Evolutionary conservation across 2,888 invertebrate species (phyloP).

Genomic region (Heterodera filipjevi): DNA sequence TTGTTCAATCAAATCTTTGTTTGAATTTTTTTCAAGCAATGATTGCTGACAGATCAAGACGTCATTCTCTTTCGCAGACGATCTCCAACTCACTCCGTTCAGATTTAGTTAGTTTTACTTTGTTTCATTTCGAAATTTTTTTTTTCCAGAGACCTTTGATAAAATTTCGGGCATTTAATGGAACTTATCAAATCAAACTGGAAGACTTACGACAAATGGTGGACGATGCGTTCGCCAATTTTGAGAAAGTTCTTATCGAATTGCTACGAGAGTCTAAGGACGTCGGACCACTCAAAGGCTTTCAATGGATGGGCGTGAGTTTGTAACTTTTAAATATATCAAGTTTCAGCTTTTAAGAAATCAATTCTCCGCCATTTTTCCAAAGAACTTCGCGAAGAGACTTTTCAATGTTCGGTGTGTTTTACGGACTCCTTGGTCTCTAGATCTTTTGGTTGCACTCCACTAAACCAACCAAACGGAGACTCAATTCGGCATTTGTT

Average conservation of each 20-base stretch:
- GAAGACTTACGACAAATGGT: not conserved
- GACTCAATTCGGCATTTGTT: slow-evolving; percentile 14
- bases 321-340: not conserved
- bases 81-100: not conserved
- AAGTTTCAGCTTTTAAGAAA: not conserved
- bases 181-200: not conserved
- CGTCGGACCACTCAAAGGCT: not conserved
- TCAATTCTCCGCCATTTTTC: not conserved
- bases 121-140: not conserved
- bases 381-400: not conserved
- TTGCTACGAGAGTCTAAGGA: not conserved
- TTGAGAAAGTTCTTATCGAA: not conserved
- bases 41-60: not conserved
- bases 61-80: not conserved
- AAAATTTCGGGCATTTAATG: not conserved
- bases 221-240: not conserved
- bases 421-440: not conserved
- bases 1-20: not conserved
- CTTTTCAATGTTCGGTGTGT: not conserved
- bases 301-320: not conserved
- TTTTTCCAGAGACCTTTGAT: not conserved
- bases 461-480: not conserved
- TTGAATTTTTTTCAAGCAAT: not conserved
- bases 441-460: not conserved
- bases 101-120: not conserved